A percentile compares a stretch with the other conserved stretches of the same genome.
Conservation (phyloP, 92 coral and sea anemone species). For the Palythoa heliodiscus region DNA sequence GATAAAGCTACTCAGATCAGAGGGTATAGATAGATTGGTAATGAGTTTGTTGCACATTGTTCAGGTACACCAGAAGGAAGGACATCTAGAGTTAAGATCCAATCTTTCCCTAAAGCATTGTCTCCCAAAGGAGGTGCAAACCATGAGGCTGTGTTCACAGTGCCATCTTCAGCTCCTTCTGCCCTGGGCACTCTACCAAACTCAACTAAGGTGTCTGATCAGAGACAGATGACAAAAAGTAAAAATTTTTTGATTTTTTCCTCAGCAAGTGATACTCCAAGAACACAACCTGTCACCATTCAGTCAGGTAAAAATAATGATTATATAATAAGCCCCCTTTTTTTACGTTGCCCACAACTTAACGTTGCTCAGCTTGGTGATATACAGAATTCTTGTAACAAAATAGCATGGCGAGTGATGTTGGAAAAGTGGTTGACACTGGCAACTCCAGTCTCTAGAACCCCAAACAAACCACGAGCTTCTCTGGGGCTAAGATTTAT, state of each 20-base stretch:
- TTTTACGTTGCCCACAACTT: too few relatives aligned
- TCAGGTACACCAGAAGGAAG: slow-evolving; percentile 29
- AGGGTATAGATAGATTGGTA: neutral
- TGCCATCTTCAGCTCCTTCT: neutral
- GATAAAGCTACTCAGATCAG: too few relatives aligned
- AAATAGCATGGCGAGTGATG: too few relatives aligned
- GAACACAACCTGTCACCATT: neutral
- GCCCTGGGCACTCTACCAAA: neutral
- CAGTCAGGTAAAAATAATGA: slow-evolving; percentile 6
- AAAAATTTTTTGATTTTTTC: neutral
- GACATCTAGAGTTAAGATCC: neutral
- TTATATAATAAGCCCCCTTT: too few relatives aligned
- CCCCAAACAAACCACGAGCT: too few relatives aligned
- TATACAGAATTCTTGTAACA: too few relatives aligned
- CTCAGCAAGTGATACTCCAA: neutral
- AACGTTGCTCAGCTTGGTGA: too few relatives aligned
- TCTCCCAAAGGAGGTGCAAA: neutral
- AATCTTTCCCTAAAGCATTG: too few relatives aligned
- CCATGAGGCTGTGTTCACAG: neutral
- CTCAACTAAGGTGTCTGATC: neutral
- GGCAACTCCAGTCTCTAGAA: too few relatives aligned
- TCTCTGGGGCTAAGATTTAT: too few relatives aligned
- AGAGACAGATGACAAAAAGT: neutral
- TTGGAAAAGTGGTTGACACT: too few relatives aligned
- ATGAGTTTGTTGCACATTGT: neutral